Evolutionary conservation across 2,113 vertebrate species (phyloP), one percentile per base, ranked within the genome.

Genomic region (Chaenocephalus aceratus): DNA sequence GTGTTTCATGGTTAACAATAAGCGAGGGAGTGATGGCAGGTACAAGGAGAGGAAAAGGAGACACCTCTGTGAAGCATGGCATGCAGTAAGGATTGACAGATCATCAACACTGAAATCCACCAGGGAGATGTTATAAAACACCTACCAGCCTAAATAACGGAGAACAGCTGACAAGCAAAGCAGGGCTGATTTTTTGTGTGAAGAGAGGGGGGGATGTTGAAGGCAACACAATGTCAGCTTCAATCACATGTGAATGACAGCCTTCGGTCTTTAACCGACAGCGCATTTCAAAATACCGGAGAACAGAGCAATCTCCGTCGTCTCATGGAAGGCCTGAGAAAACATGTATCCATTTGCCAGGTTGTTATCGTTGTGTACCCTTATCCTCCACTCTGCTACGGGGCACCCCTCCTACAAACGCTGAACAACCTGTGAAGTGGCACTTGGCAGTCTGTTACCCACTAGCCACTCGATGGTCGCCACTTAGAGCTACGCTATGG

Each of bases 231-330:
- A 86, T 88, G 90, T 89, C 89, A 87, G 72, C 79, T 72, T 80
- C 84, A 58, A 86, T 92, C 89, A 83, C 80, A 89, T 36, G 73
- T 89, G 82, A 92, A 85, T 77, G 90, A 88, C 88, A 89, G 84
- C 69, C 82, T 82, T 87, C 16, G 41, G 59, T 73, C 67, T 80
- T 76, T 48, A 41, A 30, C 72, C 72, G 75, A 79, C 80, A 85
- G 49, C 5, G 2, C 62, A 62, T 78, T 84, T 69, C 61, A 41
- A 85, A 79, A 78, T 67, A 49, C 12, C 5, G 2, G 41, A 30
- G 21, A 53, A 57, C 72, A 26, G 21, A 61, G 69, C 52, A 30
- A 34, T 49, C 62, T 64, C 57, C 7, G 41, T 11, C 53, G 10
- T 26, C 82, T 77, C 41, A 5, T 13, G 2, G 36, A 16, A 13